Evolutionary conservation across 2,113 vertebrate species (phyloP), one percentile per base, ranked within the genome.

Genomic region (Oreochromis spilurus): DNA sequence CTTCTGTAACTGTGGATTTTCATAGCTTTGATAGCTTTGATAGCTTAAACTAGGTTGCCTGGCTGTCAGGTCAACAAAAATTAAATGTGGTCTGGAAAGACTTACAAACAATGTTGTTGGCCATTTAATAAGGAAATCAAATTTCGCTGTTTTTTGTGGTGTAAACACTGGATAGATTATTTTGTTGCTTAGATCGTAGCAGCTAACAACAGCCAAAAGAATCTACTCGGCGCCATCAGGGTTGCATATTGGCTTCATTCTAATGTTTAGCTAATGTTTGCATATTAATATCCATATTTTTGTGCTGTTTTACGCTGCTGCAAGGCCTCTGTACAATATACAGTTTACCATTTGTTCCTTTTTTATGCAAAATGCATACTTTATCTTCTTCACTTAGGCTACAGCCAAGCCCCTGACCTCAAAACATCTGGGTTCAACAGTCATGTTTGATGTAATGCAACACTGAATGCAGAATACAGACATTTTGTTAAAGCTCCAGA

Each of bases 401-500:
- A 65, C 38, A 86, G 67, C 50, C 78, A 55, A 80, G 43, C 19
- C 45, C 50, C 40, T 67, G 43, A 57, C 78, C 57, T 77, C 83
- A 78, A 70, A 62, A 54, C 70, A 81, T 84, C 83, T 88, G 87
- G 57, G 75, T 88, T 87, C 83, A 89, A 91, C 87, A 86, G 83
- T 88, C 79, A 21, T 48, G 36, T 84, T 62, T 83, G 79, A 82
- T 53, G 54, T 60, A 29, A 84, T 81, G 82, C 70, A 84, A 85
- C 87, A 92, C 85, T 84, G 70, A 83, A 89, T 85, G 87, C 84
- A 93, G 84, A 93, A 84, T 82, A 81, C 79, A 90, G 58, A 92
- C 88, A 86, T 77, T 78, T 88, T 80, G 83, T 94, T 90, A 86
- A 90, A 93, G 86, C 85, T 88, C 52, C 85, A 88, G 87, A 84